A percentile compares a stretch with the other conserved stretches of the same genome.
These are phyloP conservation scores for Cantharis rufa DNA, from an alignment of 2,888 invertebrate genomes.

Conservation along the genomic window DNA sequence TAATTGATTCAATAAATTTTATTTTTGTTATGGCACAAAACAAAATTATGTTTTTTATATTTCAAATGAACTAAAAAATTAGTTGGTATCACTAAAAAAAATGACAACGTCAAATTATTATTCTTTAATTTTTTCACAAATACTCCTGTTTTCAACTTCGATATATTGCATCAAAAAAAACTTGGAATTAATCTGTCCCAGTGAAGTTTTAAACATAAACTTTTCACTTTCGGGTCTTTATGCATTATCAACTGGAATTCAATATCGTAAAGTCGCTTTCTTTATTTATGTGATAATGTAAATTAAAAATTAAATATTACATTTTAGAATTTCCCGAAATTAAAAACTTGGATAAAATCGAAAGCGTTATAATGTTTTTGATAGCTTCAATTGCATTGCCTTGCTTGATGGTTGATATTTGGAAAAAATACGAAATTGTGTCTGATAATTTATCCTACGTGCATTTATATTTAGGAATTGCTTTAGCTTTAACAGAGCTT, in stretches of 20 bases:
- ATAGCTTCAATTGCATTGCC: conserved; percentile 38
- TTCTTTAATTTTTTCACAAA: background rate
- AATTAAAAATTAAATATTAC: background rate
- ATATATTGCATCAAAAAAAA: background rate
- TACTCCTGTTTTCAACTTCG: background rate
- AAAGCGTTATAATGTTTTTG: conserved; percentile 26
- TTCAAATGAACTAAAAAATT: background rate
- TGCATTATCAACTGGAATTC: background rate
- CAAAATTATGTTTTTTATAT: too few relatives aligned
- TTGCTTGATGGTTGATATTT: conserved; percentile 31
- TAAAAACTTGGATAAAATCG: background rate
- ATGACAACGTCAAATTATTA: background rate
- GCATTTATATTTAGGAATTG: conserved; percentile 23
- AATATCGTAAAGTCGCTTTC: background rate
- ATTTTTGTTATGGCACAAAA: too few relatives aligned
- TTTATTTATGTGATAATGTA: background rate
- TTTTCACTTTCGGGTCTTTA: background rate
- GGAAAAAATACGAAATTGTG: conserved; percentile 17
- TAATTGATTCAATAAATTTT: too few relatives aligned
- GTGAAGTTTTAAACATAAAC: background rate
- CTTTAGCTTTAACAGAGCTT: background rate
- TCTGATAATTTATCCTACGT: conserved; percentile 18
- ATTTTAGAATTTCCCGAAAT: conserved; percentile 30
- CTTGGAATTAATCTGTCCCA: background rate
- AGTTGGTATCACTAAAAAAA: background rate